phyloP scores from a whole-genome alignment of 2,888 invertebrate species.

The Anaspis maculata region DNA sequence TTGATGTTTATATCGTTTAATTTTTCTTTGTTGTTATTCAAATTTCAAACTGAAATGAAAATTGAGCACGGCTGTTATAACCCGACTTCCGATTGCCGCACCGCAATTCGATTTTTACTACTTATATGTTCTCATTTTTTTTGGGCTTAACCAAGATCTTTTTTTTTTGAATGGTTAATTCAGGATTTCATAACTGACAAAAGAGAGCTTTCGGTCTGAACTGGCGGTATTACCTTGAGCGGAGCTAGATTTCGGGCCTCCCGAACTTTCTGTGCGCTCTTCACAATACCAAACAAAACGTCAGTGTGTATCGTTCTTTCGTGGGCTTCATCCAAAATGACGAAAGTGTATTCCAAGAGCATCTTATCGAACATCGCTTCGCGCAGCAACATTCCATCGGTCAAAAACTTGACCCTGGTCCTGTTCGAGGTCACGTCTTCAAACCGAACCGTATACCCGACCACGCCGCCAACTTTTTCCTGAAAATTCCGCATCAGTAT shows the following conservation, averaged over 20 bases:
- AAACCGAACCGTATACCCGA: slow-evolving; percentile 77
- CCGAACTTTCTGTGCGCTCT: slow-evolving; percentile 73
- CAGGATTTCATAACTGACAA: no score
- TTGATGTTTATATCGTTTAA: no score
- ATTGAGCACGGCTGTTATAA: no score
- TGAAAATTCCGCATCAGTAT: slow-evolving; percentile 20
- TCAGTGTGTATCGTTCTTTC: slow-evolving; percentile 93
- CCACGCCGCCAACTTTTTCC: slow-evolving; percentile 34
- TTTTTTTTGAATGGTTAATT: no score
- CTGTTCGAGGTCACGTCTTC: slow-evolving; percentile 74
- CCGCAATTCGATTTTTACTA: no score
- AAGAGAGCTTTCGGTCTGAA: no score
- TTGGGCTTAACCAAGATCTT: no score
- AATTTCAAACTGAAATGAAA: no score
- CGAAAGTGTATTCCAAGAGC: slow-evolving; percentile 67
- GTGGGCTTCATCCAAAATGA: slow-evolving; percentile 92
- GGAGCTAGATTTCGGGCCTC: slow-evolving; percentile 49
- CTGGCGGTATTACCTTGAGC: slow-evolving; percentile 52
- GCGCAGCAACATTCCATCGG: slow-evolving; percentile 89
- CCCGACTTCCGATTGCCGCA: no score
- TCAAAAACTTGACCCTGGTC: slow-evolving; percentile 85
- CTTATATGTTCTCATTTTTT: no score
- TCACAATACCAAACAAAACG: slow-evolving; percentile 86
- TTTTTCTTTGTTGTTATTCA: no score
- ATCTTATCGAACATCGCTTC: slow-evolving; percentile 78